Conservation (phyloP, 2,888 invertebrate species). For the Chymomyza caudatula region DNA sequence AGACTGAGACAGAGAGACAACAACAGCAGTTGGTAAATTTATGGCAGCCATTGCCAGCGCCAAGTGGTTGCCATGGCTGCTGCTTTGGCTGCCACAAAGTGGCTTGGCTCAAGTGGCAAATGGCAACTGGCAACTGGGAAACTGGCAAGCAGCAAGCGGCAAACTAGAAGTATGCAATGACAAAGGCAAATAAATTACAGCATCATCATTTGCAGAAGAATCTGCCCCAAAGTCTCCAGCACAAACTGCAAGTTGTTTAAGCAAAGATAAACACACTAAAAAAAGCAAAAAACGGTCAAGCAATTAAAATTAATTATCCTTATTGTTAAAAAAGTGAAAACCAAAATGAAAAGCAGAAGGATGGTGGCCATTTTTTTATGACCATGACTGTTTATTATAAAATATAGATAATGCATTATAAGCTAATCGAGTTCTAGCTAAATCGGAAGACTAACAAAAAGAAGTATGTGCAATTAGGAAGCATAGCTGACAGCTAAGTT, state of each 20-base stretch:
- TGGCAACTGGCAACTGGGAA: not conserved
- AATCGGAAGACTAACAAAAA: too few species aligned
- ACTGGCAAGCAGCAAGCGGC: not conserved
- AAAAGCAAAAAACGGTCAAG: conserved; percentile 20
- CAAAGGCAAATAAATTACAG: conserved; percentile 50
- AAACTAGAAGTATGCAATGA: conserved; percentile 23
- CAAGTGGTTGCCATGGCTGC: not conserved
- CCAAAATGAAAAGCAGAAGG: not conserved
- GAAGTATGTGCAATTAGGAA: too few species aligned
- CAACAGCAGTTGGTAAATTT: not conserved
- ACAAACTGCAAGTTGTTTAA: not conserved
- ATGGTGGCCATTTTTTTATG: not conserved
- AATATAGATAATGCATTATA: not conserved
- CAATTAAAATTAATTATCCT: conserved; percentile 1
- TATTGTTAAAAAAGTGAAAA: not conserved
- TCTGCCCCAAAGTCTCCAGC: not conserved
- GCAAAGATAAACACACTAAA: not conserved
- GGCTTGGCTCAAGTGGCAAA: not conserved
- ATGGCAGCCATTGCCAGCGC: not conserved
- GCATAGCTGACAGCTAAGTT: too few species aligned
- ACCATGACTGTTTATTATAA: not conserved
- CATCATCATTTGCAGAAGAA: conserved; percentile 35
- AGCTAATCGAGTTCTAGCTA: too few species aligned
- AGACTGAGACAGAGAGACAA: not conserved
- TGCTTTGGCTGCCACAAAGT: not conserved